Evolutionary conservation across 2,113 vertebrate genomes (phyloP).

Genomic region (Tragulus kanchil): DNA sequence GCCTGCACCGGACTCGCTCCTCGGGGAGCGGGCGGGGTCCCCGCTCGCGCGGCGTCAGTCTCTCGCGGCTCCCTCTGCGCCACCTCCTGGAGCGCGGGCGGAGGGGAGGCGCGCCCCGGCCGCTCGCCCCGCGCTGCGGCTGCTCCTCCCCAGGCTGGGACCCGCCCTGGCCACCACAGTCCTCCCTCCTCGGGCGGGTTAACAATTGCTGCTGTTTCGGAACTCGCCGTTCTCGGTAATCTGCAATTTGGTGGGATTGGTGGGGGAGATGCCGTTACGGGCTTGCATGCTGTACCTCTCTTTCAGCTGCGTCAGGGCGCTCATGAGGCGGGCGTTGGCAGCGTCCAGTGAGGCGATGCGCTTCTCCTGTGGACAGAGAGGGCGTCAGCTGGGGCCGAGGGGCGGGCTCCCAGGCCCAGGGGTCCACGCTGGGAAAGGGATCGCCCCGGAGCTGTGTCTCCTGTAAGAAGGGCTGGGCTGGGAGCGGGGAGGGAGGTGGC

Average conservation of each 20-base stretch:
- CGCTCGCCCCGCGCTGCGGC: slow-evolving; percentile 59
- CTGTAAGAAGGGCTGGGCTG: not conserved
- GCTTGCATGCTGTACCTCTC: slow-evolving; percentile 99
- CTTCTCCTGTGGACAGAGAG: slow-evolving; percentile 92
- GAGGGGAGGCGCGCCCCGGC: slow-evolving; percentile 41
- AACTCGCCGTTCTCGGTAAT: slow-evolving; percentile 99
- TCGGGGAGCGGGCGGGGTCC: not conserved
- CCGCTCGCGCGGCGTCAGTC: slow-evolving; percentile 79
- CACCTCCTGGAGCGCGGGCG: slow-evolving; percentile 40
- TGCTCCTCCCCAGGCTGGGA: slow-evolving; percentile 66
- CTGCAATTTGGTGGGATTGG: slow-evolving; percentile 99
- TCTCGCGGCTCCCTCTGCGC: slow-evolving; percentile 78
- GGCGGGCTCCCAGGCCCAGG: not conserved
- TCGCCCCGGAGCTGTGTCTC: not conserved
- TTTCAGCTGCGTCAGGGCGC: slow-evolving; percentile 98
- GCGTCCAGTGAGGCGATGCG: slow-evolving; percentile 97
- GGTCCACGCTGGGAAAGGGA: accelerated
- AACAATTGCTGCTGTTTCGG: slow-evolving; percentile 99
- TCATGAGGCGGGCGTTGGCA: slow-evolving; percentile 98
- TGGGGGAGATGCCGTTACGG: slow-evolving; percentile 99
- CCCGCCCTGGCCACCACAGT: slow-evolving; percentile 70
- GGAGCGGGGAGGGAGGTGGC: not conserved
- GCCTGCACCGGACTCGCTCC: slow-evolving; percentile 79
- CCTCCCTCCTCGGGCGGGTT: slow-evolving; percentile 85
- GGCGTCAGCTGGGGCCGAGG: accelerated